Percentiles rank a stretch among this genome's conserved stretches.
Conservation (phyloP, 2,888 invertebrate genomes). For the Acanthococcus lagerstroemiae region DNA sequence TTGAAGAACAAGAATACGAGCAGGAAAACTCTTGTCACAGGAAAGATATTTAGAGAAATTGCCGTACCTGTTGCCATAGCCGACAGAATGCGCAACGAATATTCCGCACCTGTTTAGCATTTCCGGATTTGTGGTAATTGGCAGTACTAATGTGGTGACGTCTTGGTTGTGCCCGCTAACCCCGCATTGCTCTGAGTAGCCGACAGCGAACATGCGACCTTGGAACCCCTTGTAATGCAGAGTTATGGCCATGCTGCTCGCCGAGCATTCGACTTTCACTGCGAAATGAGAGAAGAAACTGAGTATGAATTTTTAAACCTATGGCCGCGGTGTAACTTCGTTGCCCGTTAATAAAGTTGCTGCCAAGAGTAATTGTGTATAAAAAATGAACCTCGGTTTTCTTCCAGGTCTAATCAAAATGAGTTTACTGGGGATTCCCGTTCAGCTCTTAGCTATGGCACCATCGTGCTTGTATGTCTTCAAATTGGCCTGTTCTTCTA, state of each 20-base stretch:
- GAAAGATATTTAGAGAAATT: too few species aligned
- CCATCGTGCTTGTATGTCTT: too few species aligned
- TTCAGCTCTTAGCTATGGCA: too few species aligned
- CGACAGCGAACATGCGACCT: constrained; percentile 71
- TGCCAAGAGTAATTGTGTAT: too few species aligned
- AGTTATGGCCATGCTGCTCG: constrained; percentile 55
- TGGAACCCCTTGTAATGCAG: constrained; percentile 45
- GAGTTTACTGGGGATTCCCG: too few species aligned
- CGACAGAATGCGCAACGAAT: constrained; percentile 40
- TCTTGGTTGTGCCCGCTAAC: constrained; percentile 48
- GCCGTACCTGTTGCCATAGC: constrained; percentile 41
- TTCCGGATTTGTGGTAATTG: constrained; percentile 48
- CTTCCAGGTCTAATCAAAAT: too few species aligned
- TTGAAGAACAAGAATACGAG: too few species aligned
- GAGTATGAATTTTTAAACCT: background rate
- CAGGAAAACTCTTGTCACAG: too few species aligned
- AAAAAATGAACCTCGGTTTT: too few species aligned
- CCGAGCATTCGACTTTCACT: constrained; percentile 73
- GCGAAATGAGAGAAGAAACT: constrained; percentile 35
- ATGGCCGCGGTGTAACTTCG: background rate
- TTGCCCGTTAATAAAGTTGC: too few species aligned
- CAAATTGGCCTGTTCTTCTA: too few species aligned
- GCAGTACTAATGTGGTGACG: constrained; percentile 50
- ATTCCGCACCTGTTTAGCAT: constrained; percentile 40
- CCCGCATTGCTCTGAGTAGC: constrained; percentile 62